These are phyloP conservation scores for Apis laboriosa DNA, from an alignment of 1,140 invertebrate genomes.

Conservation along the genomic window DNA sequence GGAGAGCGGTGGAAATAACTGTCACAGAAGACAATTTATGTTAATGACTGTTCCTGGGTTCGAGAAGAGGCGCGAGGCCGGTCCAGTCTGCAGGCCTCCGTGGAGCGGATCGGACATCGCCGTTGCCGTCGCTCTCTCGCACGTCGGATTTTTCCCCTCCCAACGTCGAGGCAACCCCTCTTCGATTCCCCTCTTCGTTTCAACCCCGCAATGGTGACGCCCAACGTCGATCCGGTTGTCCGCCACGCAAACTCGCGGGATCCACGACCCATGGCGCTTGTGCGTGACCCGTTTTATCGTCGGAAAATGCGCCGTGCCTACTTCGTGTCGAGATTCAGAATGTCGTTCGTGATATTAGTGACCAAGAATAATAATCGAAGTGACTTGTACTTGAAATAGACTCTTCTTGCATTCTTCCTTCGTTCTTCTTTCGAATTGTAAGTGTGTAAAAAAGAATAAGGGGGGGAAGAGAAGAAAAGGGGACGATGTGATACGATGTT, in stretches of 20 bases:
- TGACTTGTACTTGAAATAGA: neutral
- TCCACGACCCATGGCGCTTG: slow-evolving; percentile 33
- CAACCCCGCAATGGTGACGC: slow-evolving; percentile 78
- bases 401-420: too few species aligned
- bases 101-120: slow-evolving; percentile 72
- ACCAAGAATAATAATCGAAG: neutral
- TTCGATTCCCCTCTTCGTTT: slow-evolving; percentile 60
- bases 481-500: neutral
- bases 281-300: slow-evolving; percentile 10
- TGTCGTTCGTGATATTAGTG: neutral
- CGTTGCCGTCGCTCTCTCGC: slow-evolving; percentile 35
- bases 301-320: neutral
- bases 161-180: slow-evolving; percentile 53
- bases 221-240: slow-evolving; percentile 67
- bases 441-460: too few species aligned
- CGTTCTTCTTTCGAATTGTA: neutral
- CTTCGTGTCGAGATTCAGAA: neutral
- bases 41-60: slow-evolving; percentile 78
- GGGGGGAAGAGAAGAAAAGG: too few species aligned
- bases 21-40: slow-evolving; percentile 81
- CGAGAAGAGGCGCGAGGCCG: slow-evolving; percentile 63
- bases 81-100: slow-evolving; percentile 76
- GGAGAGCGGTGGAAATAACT: slow-evolving; percentile 75
- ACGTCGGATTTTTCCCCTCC: slow-evolving; percentile 35
- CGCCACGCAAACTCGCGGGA: slow-evolving; percentile 41